Conservation (phyloP, 2,888 invertebrate species). For the Entomobrya proxima region DNA sequence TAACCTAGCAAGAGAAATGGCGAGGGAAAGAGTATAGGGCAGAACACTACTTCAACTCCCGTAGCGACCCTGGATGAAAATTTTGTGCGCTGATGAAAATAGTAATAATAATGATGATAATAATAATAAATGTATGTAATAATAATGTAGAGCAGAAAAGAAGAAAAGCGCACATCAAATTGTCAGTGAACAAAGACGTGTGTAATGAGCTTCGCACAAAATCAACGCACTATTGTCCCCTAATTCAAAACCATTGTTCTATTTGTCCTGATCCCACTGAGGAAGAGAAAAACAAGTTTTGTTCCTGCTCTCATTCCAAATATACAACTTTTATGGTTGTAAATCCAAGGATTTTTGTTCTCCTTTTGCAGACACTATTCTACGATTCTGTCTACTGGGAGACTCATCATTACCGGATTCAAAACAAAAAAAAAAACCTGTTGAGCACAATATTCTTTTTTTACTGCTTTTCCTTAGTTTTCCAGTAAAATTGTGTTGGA, state of each 20-base stretch:
- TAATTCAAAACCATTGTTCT: slow-evolving; percentile 75
- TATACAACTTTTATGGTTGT: not conserved
- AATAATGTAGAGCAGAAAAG: slow-evolving; percentile 34
- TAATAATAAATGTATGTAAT: slow-evolving; percentile 16
- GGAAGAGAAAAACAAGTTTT: not conserved
- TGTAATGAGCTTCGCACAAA: slow-evolving; percentile 75
- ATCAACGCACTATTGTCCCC: slow-evolving; percentile 75
- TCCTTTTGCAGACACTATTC: not conserved
- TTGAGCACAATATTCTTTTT: slow-evolving; percentile 10
- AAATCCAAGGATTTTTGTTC: not conserved
- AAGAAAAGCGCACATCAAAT: slow-evolving; percentile 62
- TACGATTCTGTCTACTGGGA: slow-evolving; percentile 19
- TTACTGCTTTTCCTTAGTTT: not conserved
- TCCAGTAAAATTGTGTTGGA: slow-evolving; percentile 6
- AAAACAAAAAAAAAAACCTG: slow-evolving; percentile 44
- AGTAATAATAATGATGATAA: not conserved
- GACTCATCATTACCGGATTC: not conserved
- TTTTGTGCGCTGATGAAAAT: slow-evolving; percentile 25
- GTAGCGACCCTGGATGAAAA: not conserved
- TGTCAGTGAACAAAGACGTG: slow-evolving; percentile 74
- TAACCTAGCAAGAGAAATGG: too few species aligned
- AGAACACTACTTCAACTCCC: not conserved
- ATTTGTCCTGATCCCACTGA: not conserved
- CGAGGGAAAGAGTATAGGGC: not conserved
- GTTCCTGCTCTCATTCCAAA: too few species aligned